Conservation (phyloP, 2,113 vertebrate species). For the Suricata suricatta region DNA sequence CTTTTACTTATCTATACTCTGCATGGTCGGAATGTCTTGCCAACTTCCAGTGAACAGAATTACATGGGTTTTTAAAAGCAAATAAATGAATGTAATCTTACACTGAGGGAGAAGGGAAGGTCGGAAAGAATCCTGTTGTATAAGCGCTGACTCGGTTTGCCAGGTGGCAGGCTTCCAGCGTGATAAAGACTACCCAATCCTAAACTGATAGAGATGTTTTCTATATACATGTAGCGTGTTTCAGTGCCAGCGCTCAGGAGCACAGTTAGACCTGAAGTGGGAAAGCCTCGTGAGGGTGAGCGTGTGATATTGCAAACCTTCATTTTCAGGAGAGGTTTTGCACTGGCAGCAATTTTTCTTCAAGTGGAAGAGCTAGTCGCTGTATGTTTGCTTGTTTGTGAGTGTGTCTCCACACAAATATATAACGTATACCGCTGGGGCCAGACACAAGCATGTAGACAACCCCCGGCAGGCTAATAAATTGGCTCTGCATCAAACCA, state of each 20-base stretch:
- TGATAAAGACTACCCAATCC: slow-evolving; percentile 57
- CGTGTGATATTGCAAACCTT: not conserved
- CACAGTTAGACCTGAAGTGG: not conserved
- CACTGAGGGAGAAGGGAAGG: slow-evolving; percentile 38
- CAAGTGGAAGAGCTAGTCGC: not conserved
- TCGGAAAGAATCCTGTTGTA: slow-evolving; percentile 57
- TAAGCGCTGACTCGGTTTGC: slow-evolving; percentile 52
- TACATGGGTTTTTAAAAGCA: slow-evolving; percentile 56
- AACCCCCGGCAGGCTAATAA: not conserved
- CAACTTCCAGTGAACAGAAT: slow-evolving; percentile 41
- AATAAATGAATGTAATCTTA: slow-evolving; percentile 69
- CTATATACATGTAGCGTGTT: not conserved
- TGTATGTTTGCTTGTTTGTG: not conserved
- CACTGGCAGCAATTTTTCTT: not conserved
- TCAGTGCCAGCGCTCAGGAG: not conserved
- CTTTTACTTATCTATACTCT: slow-evolving; percentile 57
- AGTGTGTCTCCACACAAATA: not conserved
- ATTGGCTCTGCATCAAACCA: not conserved
- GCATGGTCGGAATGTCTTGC: slow-evolving; percentile 13
- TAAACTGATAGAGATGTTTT: slow-evolving; percentile 25
- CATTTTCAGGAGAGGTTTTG: not conserved
- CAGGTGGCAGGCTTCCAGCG: slow-evolving; percentile 61
- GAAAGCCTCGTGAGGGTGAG: not conserved
- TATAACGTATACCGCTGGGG: not conserved
- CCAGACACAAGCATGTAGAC: not conserved